A percentile compares a stretch with the other conserved stretches of the same genome.
Conservation (phyloP, 2,113 vertebrate species). For the Suricata suricatta region DNA sequence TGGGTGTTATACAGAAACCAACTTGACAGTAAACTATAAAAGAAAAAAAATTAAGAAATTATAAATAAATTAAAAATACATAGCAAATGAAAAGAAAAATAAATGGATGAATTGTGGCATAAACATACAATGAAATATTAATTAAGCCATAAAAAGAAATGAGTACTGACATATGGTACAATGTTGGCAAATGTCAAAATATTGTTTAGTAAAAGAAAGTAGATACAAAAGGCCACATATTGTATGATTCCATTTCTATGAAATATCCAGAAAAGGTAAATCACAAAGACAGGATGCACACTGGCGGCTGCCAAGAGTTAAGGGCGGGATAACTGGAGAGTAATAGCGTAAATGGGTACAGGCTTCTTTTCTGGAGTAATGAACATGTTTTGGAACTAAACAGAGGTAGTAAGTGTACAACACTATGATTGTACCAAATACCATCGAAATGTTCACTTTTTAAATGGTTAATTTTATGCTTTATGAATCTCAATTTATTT, state of each 20-base stretch:
- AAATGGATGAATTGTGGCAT: neutral
- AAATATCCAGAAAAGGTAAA: neutral
- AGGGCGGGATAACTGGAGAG: neutral
- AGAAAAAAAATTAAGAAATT: too few relatives aligned
- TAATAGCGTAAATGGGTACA: neutral
- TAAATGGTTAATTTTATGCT: neutral
- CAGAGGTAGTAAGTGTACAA: neutral
- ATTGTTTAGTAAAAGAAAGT: neutral
- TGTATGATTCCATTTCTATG: neutral
- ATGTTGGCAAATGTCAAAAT: neutral
- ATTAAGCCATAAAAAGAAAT: neutral
- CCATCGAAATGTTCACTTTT: neutral
- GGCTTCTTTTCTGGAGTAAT: neutral
- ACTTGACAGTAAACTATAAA: too few relatives aligned
- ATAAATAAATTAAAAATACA: too few relatives aligned
- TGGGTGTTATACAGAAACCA: too few relatives aligned
- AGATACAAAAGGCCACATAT: neutral
- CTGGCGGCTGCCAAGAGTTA: neutral
- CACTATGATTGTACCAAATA: neutral
- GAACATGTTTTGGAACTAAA: neutral
- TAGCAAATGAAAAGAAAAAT: neutral
- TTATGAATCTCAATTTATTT: neutral
- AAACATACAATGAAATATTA: neutral
- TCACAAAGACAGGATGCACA: neutral
- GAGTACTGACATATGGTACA: neutral